Evolutionary conservation across 30 jellyfish, hydroid and myxozoan genomes (phyloP), one percentile per base, ranked within the genome.

Genomic region (Chrysaora quinquecirrha): DNA sequence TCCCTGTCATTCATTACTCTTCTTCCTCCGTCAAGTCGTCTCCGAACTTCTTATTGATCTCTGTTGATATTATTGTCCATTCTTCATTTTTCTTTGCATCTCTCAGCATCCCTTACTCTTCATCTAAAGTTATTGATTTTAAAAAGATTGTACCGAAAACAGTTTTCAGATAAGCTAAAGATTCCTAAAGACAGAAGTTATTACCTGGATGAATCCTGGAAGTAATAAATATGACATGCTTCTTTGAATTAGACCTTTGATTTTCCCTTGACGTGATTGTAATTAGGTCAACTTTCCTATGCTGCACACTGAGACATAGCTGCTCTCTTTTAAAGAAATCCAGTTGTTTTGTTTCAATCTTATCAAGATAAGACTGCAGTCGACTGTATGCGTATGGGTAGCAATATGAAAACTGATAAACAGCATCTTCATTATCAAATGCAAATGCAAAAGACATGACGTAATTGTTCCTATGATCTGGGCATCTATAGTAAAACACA

Each of bases 391-490:
- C 72, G 86, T 92, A 92, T 14, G 98, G 98, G 70, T 52, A 86
- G 71, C 96, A 86, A 73, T 92, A 92, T 2, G 97, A 88, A 60
- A 92, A 92, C 71, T 82, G 95, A 73, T 92, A 92, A 50, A 86
- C 95, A 60, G 89, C 98, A 58, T 84, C 75, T 20, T 76, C 96
- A 48, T 71, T 81, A 68, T 92, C 98, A 86, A 92, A 86, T 33
- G 97, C 93, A 67, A 92, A 92, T 23, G 98, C 98, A 81, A 92
- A 92, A 4, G 98, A 92, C 96, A 92, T 92, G 49, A 92, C 98
- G 75, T 92, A 92, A 56, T 86, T 92, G 60, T 69, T 75, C 25
- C 93, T 65, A 64, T 92, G 98, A 10, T 92, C 98, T 20, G 98
- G 98, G 62, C 96, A 78, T 29, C 93, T 64, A 68, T 92, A 92